Base-by-base conservation (phyloP, 2,113 vertebrate species). In the Mormyrus lacerda region DNA sequence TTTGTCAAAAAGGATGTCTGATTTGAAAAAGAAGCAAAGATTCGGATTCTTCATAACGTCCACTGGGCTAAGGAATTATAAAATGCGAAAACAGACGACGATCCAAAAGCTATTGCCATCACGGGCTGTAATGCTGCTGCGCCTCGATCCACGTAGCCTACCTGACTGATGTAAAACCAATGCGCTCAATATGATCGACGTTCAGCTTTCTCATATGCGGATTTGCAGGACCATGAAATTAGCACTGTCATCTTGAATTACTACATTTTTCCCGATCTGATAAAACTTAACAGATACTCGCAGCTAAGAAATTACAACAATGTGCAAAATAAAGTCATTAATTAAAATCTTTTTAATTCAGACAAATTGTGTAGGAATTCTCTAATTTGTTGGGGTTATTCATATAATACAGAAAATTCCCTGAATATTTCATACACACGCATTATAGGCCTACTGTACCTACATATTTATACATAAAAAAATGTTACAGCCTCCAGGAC, bases 401-500 rank as follows among this genome's bases (percentile, higher is more conserved):
- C 13, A 79, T 79, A 19, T 42, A 79, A 79, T 42, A 79, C 73
- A 79, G 73, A 39, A 35, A 79, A 42, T 79, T 79, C 73, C 73
- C 73, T 79, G 73, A 79, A 35, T 42, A 79, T 42, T 39, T 42
- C 35, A 79, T 79, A 79, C 73, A 79, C n/a, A 42, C 35, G 73
- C 15, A 79, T 79, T 39, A 19, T 79, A 69, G 61, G 61, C 61
- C n/a, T 27, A 42, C 73, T 79, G 73, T 79, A 42, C 73, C 73
- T 79, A 42, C 13, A 79, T 79, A 42, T 76, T 76, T 35, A 42
- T 8, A 79, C 13, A 79, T 95, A 95, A 93, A 95, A 95, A 93
- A 94, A 10, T 55, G 96, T 98, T 95, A 96, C 95, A 96, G 95
- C 92, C 96, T 82, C 94, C 94, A 94, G 95, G 96, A 97, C 96